Evolutionary conservation across 2,888 invertebrate species (phyloP).

Genomic region (Syritta pipiens): DNA sequence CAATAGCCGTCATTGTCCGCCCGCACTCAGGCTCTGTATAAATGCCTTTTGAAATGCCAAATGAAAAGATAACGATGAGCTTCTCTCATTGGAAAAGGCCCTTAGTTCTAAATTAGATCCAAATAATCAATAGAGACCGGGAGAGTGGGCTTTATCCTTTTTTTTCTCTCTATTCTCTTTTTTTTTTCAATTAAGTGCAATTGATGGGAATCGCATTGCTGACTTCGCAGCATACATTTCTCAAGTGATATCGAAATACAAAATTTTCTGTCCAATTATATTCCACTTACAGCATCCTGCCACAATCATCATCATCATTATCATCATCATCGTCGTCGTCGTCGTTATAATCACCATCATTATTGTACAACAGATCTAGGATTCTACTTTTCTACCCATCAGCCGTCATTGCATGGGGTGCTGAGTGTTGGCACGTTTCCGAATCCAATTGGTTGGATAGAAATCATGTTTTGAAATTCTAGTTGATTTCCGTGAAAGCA

Average conservation of each 20-base stretch:
- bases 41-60: too few relatives aligned
- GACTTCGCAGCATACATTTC: conserved; percentile 22
- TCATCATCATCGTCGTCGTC: conserved; percentile 39
- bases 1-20: too few relatives aligned
- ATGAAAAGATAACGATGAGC: too few relatives aligned
- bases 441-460: conserved; percentile 52
- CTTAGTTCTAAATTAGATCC: background rate
- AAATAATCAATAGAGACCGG: background rate
- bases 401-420: conserved; percentile 5
- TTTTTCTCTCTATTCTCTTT: too few relatives aligned
- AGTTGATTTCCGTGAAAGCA: conserved; percentile 59
- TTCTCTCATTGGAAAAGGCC: too few relatives aligned
- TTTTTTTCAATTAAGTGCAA: conserved; percentile 15
- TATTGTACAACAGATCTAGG: conserved; percentile 28
- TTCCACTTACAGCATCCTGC: conserved; percentile 40
- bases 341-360: conserved; percentile 34
- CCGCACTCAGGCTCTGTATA: too few relatives aligned
- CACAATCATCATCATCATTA: conserved; percentile 44
- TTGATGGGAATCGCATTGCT: conserved; percentile 36
- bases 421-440: conserved; percentile 55
- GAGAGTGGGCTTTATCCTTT: too few relatives aligned
- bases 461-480: conserved; percentile 51
- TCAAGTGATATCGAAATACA: conserved; percentile 53
- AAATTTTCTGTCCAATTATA: conserved; percentile 62
- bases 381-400: conserved; percentile 17